Base-by-base conservation (phyloP, 2,888 invertebrate species). In the Venustoraphidia nigricollis region DNA sequence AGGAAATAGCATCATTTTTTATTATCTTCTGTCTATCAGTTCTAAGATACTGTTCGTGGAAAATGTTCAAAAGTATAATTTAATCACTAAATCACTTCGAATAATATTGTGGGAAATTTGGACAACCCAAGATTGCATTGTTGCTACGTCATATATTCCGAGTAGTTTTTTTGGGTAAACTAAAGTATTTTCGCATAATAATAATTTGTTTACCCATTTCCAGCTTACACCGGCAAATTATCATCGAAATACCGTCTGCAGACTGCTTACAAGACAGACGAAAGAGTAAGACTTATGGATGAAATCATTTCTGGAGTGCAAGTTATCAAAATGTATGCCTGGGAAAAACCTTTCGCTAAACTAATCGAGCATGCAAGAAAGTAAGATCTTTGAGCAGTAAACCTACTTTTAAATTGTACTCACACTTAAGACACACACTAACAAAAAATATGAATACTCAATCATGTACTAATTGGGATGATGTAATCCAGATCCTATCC, bases 271-370 rank as follows among this genome's bases (percentile, higher is more conserved):
- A 76, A 84, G 62, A 94, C 94, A 0, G 96, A 96, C 66, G 83
- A 85, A 57, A 75, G 96, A 53, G 87, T 96, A 40, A 78, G 90
- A 46, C 73, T 94, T 44, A 96, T 96, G 92, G 91, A 87, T 62
- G 96, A 97, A 73, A 83, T 96, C 56, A 84, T 96, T 53, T 78
- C 79, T 50, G 95, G 93, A 44, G 92, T 97, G 68, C 84, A 92
- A 70, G 90, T 89, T 52, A 79, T 83, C 54, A 83, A 83, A 64
- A 78, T 80, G 79, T 85, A 79, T 59, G 76, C 79, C 4, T 85
- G 84, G 76, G 86, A 86, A 58, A 76, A 73, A 51, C 79, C 83
- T 0, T 85, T 85, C 58, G 75, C 76, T 14, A 70, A 75, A 34
- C 59, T 82, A 34, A 72, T 84, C 5, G 71, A 69, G 43, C 60